Base-by-base conservation (phyloP, 2,888 invertebrate genomes). In the Drosophila ustulata region DNA sequence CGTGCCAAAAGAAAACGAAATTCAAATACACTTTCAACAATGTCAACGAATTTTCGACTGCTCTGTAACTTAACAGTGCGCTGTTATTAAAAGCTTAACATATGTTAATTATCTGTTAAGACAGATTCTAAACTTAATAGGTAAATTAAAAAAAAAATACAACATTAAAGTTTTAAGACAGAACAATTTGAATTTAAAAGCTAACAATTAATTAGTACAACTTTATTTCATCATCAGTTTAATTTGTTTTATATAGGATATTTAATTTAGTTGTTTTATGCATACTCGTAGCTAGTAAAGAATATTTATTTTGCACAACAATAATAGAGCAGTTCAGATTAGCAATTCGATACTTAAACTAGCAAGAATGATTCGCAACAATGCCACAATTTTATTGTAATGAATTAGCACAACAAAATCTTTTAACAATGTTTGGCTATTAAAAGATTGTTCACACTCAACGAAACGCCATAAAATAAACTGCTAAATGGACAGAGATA, bases 1-100 rank as follows among this genome's bases (percentile, higher is more conserved):
- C 13, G 61, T 41, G 45, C 8, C 23, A 32, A 32, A 61, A 11
- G 49, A 13, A 37, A 61, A 49, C 76, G 75, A 59, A 68, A n/a
- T 3, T 11, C 37, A 49, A 46, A 53, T 76, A 39, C 76, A 28
- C 75, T 67, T 13, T 34, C 37, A 39, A 39, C 39, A 39, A 39
- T 13, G 39, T 39, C 39, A 39, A 13, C 13, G 39, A 4, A 39
- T 39, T 13, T 11, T 37, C 5, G 37, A 4, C 5, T 37, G 5
- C 37, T 4, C n/a, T 37, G 4, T 34, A 34, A 32, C 8, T 32
- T 32, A 1, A 32, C 32, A 32, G 32, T 32, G 6, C 32, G 6
- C 32, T 32, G 32, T 32, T 9, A 13, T 4, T 9, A 13, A 5
- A 13, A 49, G 30, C 7, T 49, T 11, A 32, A 18, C 18, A 18